phyloP scores from a whole-genome alignment of 2,113 vertebrate genomes.

The Calidris pugnax region DNA sequence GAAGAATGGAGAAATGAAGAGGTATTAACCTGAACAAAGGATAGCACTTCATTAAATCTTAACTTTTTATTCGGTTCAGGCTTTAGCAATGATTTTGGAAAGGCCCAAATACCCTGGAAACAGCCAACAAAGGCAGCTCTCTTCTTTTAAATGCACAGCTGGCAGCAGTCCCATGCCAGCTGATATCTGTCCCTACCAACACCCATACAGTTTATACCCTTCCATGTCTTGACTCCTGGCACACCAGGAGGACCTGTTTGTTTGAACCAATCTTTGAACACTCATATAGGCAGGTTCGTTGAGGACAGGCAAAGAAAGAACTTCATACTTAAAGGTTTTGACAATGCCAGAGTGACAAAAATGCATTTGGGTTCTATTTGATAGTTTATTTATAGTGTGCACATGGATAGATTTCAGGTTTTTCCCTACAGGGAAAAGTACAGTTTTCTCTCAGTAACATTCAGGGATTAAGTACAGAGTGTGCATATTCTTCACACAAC shows the following conservation, averaged over 20 bases:
- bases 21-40: not conserved
- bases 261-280: not conserved
- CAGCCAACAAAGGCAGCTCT: not conserved
- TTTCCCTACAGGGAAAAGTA: not conserved
- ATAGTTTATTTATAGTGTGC: not conserved
- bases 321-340: not conserved
- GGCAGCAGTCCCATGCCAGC: not conserved
- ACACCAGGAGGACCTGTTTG: not conserved
- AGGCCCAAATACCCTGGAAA: not conserved
- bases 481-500: fast-evolving
- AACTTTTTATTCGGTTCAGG: not conserved
- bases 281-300: not conserved
- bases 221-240: not conserved
- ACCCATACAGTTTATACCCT: not conserved
- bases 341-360: not conserved
- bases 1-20: not conserved
- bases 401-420: not conserved
- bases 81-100: not conserved
- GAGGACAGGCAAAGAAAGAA: not conserved
- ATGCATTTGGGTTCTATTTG: not conserved
- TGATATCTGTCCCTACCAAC: not conserved
- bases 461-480: not conserved
- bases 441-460: not conserved
- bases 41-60: not conserved
- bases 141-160: not conserved